Evolutionary conservation across 1,140 invertebrate genomes (phyloP).

Genomic region (Neotoxoptera formosana): DNA sequence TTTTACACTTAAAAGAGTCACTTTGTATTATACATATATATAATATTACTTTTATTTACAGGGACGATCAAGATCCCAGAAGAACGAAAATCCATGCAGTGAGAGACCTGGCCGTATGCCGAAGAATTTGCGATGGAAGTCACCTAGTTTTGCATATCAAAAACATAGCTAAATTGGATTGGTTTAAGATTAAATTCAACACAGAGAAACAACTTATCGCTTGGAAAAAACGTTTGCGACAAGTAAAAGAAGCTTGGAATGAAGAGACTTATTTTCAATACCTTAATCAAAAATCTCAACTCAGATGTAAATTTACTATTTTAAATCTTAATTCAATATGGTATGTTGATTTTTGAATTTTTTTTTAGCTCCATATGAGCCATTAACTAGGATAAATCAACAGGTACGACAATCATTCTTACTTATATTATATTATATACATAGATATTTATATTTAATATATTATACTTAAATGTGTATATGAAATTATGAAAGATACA

Average conservation of each 20-base stretch:
- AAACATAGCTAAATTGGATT: constrained; percentile 51
- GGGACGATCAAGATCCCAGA: constrained; percentile 50
- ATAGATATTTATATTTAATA: background rate
- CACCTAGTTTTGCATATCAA: constrained; percentile 44
- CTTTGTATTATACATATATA: background rate
- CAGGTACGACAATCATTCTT: constrained; percentile 16
- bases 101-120: constrained; percentile 30
- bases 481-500: background rate
- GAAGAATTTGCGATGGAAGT: constrained; percentile 48
- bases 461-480: background rate
- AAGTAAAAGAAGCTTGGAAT: constrained; percentile 54
- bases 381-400: constrained; percentile 40
- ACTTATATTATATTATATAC: background rate
- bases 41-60: background rate
- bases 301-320: constrained; percentile 32
- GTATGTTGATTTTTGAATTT: constrained; percentile 2
- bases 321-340: background rate
- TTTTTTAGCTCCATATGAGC: constrained; percentile 44
- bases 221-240: constrained; percentile 51
- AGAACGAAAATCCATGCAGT: constrained; percentile 48
- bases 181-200: constrained; percentile 45
- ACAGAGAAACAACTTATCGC: constrained; percentile 41
- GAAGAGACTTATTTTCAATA: constrained; percentile 55
- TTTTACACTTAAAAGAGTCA: background rate
- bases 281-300: constrained; percentile 54